Evolutionary conservation across 2,113 vertebrate genomes (phyloP).

Genomic region (Prolemur simus): DNA sequence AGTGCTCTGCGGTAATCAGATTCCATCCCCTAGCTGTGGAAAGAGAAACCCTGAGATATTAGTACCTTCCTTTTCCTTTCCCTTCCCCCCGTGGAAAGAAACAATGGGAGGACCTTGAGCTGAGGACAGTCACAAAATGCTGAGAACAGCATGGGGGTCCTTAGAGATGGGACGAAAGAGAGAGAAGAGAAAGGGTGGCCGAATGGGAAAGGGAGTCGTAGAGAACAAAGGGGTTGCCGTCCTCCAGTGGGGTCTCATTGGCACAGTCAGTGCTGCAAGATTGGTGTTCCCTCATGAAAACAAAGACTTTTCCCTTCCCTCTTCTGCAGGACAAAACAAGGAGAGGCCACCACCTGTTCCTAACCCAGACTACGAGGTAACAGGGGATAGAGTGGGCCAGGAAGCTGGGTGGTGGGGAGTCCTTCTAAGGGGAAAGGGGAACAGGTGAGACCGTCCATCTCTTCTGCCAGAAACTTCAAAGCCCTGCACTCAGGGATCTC

Average conservation of each 20-base stretch:
- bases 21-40: background rate
- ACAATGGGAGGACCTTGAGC: background rate
- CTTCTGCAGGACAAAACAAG: slow-evolving; percentile 79
- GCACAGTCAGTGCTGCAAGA: background rate
- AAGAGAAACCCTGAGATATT: background rate
- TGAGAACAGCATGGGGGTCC: background rate
- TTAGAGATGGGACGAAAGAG: background rate
- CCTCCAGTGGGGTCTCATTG: background rate
- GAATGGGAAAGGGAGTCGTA: background rate
- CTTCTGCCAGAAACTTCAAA: background rate
- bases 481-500: background rate
- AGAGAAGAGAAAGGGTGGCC: background rate
- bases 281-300: background rate
- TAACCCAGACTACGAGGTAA: slow-evolving; percentile 89
- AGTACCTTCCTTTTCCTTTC: background rate
- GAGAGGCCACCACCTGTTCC: slow-evolving; percentile 87
- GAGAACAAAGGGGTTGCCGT: background rate
- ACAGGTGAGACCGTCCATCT: background rate
- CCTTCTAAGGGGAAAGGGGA: background rate
- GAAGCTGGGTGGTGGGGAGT: background rate
- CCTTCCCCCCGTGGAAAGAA: background rate
- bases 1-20: background rate
- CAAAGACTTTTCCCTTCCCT: background rate
- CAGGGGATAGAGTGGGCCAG: background rate
- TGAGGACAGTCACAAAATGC: background rate